Evolutionary conservation across 64 coral and sea anemone species (phyloP), one percentile per base, ranked within the genome.

Genomic region (Montipora efflorescens): DNA sequence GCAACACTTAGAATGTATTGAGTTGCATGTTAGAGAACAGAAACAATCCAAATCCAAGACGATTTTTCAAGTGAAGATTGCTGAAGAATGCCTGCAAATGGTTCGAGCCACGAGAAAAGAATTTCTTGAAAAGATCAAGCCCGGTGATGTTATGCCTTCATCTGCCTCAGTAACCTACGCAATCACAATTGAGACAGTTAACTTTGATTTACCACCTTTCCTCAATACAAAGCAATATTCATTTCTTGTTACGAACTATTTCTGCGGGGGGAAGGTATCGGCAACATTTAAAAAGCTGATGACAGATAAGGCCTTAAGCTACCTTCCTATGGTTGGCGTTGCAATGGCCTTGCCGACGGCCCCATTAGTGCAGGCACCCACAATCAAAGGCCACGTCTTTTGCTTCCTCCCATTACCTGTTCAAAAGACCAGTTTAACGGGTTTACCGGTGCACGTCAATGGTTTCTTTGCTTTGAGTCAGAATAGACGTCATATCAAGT

Each of bases 371-470:
- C 46, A 69, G 43, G 48, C 64, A 43, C 64, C 59, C 5, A 7
- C 10, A 15, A 74, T 82, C 12, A 43, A 81, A 50, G 86, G 84
- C 5, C 90, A 89, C 50, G 79, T 99, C 1, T 99, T 99, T 48
- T 99, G 97, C 51, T 99, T 99, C 52, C 71, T 99, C 64, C 97
- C 97, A 14, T 84, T 99, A n/a, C 97, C 97, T 9, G 84, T 95
- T 48, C 94, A 96, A n/a, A 78, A 11, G 46, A 95, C 79, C n/a
- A 95, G 94, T 79, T 75, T 94, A 36, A 98, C 97, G 7, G 97
- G 97, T 20, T 90, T 98, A 11, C 97, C 97, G 13, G 91, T 98
- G 2, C 97, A 98, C 83, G 94, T 98, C 7, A 98, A 98, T 76
- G 95, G 97, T 4, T 98, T 96, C 75, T 98, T 98, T 66, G 97